Base-by-base conservation (phyloP, 2,113 vertebrate species). In the Dicentrarchus labrax region DNA sequence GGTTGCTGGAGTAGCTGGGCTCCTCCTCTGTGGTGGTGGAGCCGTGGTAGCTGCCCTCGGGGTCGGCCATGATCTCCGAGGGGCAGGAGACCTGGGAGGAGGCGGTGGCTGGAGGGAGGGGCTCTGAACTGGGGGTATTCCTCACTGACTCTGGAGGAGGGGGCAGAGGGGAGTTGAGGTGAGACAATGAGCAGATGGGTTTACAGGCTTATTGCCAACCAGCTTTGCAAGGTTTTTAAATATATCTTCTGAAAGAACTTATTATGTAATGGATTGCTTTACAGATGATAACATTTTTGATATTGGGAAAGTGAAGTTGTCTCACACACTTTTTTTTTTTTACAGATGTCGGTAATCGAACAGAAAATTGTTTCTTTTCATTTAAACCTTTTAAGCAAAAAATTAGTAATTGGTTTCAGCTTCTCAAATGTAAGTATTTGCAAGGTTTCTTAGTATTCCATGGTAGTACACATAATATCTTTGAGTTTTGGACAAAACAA, bases 101-200 rank as follows among this genome's bases (percentile, higher is more conserved):
- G 5, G 96, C 92, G 0, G 90, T 50, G 65, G 93, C 68, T 0
- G 89, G 80, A 38, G 97, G 97, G 90, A 97, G 96, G 66, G 97
- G 96, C 90, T 99, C 98, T 0, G 96, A 95, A 91, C 96, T 97
- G n/a, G 98, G 97, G 7, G 98, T 98, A 80, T 98, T 99, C 83
- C 98, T 97, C 77, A 99, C 95, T 0, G 98, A 98, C 82, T 99
- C 98, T 99, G 92, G 15, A 93, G 83, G 82, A 53, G 43, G 68
- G 62, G 38, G 17, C 6, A 66, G 47, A 24, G 1, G 36, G 43
- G 13, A n/a, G 22, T 5, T 7, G 7, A 10, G 48, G 47, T n/a
- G 36, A 17, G 21, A 51, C 21, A 17, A 24, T 39, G 62, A 64
- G 36, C 2, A 22, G 36, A 30, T 11, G 17, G 48, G n/a, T 48